Base-by-base conservation (phyloP, 1,140 invertebrate species). In the Ceratina japonica region DNA sequence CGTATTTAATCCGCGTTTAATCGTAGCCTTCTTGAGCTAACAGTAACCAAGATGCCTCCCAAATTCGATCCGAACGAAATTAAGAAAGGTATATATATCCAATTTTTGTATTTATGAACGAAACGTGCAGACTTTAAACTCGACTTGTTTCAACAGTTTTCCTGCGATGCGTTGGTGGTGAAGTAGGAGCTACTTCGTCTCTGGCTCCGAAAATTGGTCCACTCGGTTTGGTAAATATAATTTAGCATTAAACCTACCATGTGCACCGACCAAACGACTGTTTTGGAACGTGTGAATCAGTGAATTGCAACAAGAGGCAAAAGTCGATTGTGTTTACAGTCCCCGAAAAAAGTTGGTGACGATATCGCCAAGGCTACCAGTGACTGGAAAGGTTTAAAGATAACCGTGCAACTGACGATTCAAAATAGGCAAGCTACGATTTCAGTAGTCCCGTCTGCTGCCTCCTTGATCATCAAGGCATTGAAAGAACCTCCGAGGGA, bases 301-400 rank as follows among this genome's bases (percentile, higher is more conserved):
- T 44, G 37, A 44, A 44, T 44, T 10, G 5, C 10, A 8, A 44
- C 3, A 44, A 44, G 5, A 44, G 5, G 10, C 3, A 44, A 44
- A 44, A 44, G 3, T 44, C 10, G 10, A 44, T 44, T 44, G 5
- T 44, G 5, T 7, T 44, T 44, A 44, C 88, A 98, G 97, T 98
- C 98, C 61, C 99, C 99, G 49, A 99, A 99, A 93, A 99, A 99
- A 95, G 96, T 99, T 90, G 99, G 99, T 94, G 99, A 99, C 94
- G 99, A 99, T 92, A 99, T 99, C 90, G 98, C 98, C 73, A 99
- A 99, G 93, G 98, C 98, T 0, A 99, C 99, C 16, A 94, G 96
- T 69, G 99, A 99, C 89, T 99, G 99, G 99, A 99, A 99, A 91
- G 99, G 99, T 87, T 93, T 99, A 62, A 99, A 99, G 93, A 99